These are phyloP conservation scores for Arenaria interpres DNA, from an alignment of 2,113 vertebrate species.

Conservation along the genomic window DNA sequence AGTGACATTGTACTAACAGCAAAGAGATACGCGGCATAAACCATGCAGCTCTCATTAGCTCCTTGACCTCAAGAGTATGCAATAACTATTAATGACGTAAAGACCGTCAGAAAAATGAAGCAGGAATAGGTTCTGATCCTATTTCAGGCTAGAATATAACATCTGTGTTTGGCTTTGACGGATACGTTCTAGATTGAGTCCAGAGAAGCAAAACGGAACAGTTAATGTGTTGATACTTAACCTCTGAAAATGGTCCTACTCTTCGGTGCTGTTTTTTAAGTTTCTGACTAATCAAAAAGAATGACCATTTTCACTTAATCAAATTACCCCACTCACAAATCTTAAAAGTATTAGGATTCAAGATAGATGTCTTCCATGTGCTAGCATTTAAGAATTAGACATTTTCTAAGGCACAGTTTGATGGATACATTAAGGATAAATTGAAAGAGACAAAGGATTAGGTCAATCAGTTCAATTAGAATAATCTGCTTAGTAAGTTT, in stretches of 20 bases:
- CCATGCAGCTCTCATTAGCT: background rate
- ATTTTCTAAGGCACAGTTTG: background rate
- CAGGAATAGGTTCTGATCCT: background rate
- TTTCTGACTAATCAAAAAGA: background rate
- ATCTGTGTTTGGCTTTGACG: background rate
- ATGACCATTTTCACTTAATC: background rate
- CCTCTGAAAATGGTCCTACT: background rate
- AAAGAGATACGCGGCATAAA: background rate
- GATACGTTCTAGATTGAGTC: background rate
- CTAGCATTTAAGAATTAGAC: background rate
- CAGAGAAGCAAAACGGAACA: background rate
- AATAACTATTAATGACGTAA: background rate
- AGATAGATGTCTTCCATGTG: background rate
- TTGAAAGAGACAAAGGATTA: background rate
- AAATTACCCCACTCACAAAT: background rate
- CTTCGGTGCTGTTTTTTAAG: background rate
- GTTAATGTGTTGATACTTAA: background rate
- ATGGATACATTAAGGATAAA: background rate
- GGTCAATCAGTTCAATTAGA: conserved; percentile 7
- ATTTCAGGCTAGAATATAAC: background rate
- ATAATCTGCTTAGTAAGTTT: conserved; percentile 33
- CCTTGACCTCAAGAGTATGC: background rate
- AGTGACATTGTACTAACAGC: background rate
- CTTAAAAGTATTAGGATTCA: background rate
- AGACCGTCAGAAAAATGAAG: background rate